Evolutionary conservation across 2,888 invertebrate species (phyloP).

Genomic region (Baronia brevicornis): DNA sequence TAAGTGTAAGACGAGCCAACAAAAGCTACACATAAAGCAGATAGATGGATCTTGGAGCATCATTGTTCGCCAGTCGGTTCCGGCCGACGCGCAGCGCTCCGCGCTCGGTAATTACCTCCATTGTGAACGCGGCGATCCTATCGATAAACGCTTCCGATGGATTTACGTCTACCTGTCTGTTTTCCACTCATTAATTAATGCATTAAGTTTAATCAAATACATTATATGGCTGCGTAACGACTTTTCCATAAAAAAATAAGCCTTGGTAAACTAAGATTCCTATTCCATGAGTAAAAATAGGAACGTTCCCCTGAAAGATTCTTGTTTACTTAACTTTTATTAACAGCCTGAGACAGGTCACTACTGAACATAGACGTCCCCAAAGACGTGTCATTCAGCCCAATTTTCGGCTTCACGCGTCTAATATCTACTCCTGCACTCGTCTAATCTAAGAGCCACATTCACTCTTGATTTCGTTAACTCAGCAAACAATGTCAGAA

Average conservation of each 20-base stretch:
- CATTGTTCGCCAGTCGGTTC: constrained; percentile 51
- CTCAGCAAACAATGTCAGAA: too few relatives aligned
- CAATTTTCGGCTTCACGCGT: too few relatives aligned
- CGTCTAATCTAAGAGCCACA: too few relatives aligned
- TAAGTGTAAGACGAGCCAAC: constrained; percentile 41
- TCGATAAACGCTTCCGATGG: constrained; percentile 67
- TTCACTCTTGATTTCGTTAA: too few relatives aligned
- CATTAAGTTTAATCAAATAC: constrained; percentile 19
- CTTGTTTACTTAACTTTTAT: too few relatives aligned
- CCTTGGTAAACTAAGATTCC: too few relatives aligned
- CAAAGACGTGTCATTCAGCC: too few relatives aligned
- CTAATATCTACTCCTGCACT: too few relatives aligned
- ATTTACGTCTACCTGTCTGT: constrained; percentile 51
- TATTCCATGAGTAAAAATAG: too few relatives aligned
- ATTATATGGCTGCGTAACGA: constrained; percentile 5
- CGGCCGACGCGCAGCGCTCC: constrained; percentile 31
- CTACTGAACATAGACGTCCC: too few relatives aligned
- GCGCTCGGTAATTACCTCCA: constrained; percentile 65
- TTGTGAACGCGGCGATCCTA: constrained; percentile 63
- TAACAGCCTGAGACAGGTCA: too few relatives aligned
- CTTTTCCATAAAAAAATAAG: neutral
- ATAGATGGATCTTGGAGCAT: constrained; percentile 22
- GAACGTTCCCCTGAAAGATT: too few relatives aligned
- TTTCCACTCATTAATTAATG: constrained; percentile 60
- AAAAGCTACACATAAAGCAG: constrained; percentile 39